These are phyloP conservation scores for Sardinella longiceps DNA, from an alignment of 2,797 vertebrate genomes.

Conservation along the genomic window DNA sequence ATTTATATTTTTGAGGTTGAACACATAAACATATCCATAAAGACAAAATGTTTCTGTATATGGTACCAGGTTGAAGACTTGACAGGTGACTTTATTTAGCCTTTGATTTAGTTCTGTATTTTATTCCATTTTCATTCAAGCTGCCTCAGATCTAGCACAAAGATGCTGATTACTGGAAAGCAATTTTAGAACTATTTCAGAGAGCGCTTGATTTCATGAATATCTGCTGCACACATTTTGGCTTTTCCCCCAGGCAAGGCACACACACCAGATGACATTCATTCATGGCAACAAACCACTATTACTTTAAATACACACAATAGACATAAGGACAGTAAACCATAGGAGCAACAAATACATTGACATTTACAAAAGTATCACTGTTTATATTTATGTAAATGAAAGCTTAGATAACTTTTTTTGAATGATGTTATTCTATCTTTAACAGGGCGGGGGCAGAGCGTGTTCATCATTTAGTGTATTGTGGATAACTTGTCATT, in stretches of 20 bases:
- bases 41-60: not conserved
- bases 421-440: not conserved
- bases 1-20: too few relatives aligned
- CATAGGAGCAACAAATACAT: not conserved
- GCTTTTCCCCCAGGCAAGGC: conserved; percentile 35
- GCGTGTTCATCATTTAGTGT: not conserved
- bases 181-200: conserved; percentile 61
- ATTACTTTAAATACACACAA: not conserved
- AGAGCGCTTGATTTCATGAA: conserved; percentile 73
- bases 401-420: not conserved
- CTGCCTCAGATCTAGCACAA: conserved; percentile 65
- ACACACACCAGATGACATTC: not conserved
- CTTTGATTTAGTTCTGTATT: not conserved
- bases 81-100: not conserved
- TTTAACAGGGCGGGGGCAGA: not conserved
- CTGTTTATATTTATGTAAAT: not conserved
- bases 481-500: not conserved
- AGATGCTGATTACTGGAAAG: conserved; percentile 71
- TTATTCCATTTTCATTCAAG: conserved; percentile 50
- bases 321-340: too few relatives aligned
- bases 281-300: too few relatives aligned
- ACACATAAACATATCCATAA: not conserved
- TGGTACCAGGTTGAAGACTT: not conserved
- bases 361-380: too few relatives aligned
- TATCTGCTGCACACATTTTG: conserved; percentile 58